phyloP scores from a whole-genome alignment of 1,140 invertebrate species.

The Adoxophyes honmai region DNA sequence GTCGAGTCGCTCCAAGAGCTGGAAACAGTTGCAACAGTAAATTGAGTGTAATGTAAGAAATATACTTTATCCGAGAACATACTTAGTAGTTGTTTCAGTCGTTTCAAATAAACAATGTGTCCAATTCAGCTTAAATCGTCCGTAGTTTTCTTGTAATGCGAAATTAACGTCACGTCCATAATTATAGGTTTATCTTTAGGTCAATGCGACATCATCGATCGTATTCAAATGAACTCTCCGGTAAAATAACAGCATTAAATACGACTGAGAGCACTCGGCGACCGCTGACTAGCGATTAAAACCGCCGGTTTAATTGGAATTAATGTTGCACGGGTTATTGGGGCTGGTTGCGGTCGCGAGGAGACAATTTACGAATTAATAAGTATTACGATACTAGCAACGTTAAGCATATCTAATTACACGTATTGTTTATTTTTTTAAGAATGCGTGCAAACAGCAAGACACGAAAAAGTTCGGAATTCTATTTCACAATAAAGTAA shows the following conservation, averaged over 20 bases:
- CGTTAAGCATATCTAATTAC: too few species aligned
- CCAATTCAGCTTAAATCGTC: too few species aligned
- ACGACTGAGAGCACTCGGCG: neutral
- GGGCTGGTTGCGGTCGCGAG: neutral
- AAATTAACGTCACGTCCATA: too few species aligned
- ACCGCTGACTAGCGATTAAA: conserved; percentile 2
- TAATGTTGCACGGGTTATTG: conserved; percentile 7
- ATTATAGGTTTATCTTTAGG: too few species aligned
- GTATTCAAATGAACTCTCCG: neutral
- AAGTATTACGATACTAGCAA: too few species aligned
- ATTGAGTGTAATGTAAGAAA: neutral
- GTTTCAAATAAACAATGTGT: too few species aligned
- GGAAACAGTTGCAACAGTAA: conserved; percentile 3
- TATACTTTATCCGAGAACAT: neutral
- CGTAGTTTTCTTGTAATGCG: too few species aligned
- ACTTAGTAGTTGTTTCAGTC: too few species aligned
- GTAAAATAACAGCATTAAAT: neutral
- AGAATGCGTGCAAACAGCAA: too few species aligned
- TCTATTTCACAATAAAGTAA: conserved; percentile 16
- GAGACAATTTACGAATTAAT: neutral
- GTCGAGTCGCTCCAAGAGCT: neutral
- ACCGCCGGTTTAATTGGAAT: conserved; percentile 5
- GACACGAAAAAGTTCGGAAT: too few species aligned
- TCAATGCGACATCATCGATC: too few species aligned
- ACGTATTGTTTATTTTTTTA: too few species aligned